Base-by-base conservation (phyloP, 2,113 vertebrate genomes). In the Petrocephalus zakoni region DNA sequence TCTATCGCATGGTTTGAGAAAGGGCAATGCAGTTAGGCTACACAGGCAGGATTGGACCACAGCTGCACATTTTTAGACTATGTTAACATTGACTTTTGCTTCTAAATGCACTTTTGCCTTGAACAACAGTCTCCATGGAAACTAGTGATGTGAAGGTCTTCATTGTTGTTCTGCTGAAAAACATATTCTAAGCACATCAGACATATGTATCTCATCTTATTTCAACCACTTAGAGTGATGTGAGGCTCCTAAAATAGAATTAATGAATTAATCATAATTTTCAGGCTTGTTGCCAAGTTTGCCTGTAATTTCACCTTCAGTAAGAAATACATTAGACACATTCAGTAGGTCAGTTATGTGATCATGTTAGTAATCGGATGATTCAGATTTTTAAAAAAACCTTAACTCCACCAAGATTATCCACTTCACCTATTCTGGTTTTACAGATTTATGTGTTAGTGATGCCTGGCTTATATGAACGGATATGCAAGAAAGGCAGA, bases 91-190 rank as follows among this genome's bases (percentile, higher is more conserved):
- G 56, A 46, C 89, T 88, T 87, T 86, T 89, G 89, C 89, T 88
- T 90, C 68, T 37, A 81, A 81, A 88, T 19, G 88, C n/a, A 22
- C 82, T 88, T 64, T 91, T 52, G 53, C 55, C 52, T 49, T 8
- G n/a, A 87, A 87, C 52, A 88, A 25, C 25, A 6, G 91, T 92
- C 88, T 88, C 92, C 90, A 93, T 93, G 89, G 90, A 91, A 94
- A 93, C 90, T 0, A 85, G 34, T 82, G 88, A 84, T 64, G 29
- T 91, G 56, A 91, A 90, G 88, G 85, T 87, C 52, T 91, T 89
- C 85, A 87, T 87, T 90, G 87, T 89, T 85, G 88, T 51, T 58
- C 42, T 75, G 25, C 56, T 81, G n/a, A 85, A 49, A 49, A 86
- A 55, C 22, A 55, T 21, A 53, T 17, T 52, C 84, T 56, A 86